Evolutionary conservation across 2,797 vertebrate species (phyloP).

Genomic region (Anguilla anguilla): DNA sequence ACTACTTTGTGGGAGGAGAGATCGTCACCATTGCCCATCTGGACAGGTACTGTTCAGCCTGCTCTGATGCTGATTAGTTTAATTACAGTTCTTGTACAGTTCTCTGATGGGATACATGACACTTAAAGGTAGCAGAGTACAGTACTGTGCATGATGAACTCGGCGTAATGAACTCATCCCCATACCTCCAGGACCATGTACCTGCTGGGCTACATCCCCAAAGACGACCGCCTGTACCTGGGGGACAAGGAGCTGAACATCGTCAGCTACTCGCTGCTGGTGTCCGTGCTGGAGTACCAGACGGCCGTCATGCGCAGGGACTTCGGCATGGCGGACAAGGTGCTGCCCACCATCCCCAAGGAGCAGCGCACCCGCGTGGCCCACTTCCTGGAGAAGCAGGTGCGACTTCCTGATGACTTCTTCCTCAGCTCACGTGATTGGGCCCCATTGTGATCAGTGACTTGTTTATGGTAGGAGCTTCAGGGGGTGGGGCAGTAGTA

Average conservation of each 20-base stretch:
- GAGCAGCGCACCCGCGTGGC: conserved; percentile 97
- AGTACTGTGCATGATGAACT: not conserved
- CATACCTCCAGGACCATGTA: conserved; percentile 90
- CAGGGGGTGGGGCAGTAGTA: not conserved
- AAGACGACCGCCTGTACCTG: conserved; percentile 95
- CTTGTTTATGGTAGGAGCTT: not conserved
- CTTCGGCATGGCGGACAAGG: conserved; percentile 96
- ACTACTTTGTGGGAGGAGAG: conserved; percentile 98
- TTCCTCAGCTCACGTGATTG: no score
- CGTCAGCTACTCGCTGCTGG: conserved; percentile 93
- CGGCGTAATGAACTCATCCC: not conserved
- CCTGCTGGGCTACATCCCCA: conserved; percentile 96
- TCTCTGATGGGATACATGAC: not conserved
- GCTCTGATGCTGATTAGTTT: not conserved
- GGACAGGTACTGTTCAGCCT: conserved; percentile 81
- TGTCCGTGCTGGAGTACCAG: conserved; percentile 97
- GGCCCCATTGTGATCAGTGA: not conserved
- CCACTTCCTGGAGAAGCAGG: conserved; percentile 98
- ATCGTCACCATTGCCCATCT: conserved; percentile 98
- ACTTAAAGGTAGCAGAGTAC: not conserved
- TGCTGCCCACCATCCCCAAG: conserved; percentile 98
- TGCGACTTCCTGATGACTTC: conserved; percentile 46
- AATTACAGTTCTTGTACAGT: not conserved
- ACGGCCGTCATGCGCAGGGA: conserved; percentile 98
- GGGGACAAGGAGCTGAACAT: conserved; percentile 99